Conservation (phyloP, 30 jellyfish, hydroid and myxozoan genomes). For the Aurelia aurita complex sp. Pacific region DNA sequence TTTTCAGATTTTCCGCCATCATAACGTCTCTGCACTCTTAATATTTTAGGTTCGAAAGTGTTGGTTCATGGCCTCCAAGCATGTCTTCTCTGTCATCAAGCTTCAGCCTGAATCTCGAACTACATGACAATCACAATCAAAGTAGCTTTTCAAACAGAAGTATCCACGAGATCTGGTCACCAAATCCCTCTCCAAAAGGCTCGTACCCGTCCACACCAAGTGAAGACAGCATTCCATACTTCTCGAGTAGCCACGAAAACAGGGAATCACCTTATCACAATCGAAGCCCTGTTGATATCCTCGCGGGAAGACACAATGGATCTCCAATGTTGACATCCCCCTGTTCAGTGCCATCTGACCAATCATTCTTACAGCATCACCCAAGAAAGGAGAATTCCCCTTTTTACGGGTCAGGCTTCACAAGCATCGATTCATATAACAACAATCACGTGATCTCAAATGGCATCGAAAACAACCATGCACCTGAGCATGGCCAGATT, state of each 20-base stretch:
- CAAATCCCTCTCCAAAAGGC: slow-evolving; percentile 97
- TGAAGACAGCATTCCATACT: slow-evolving; percentile 81
- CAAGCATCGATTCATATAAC: slow-evolving; percentile 48
- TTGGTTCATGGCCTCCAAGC: slow-evolving; percentile 85
- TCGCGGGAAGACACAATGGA: slow-evolving; percentile 45
- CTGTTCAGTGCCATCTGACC: slow-evolving; percentile 61
- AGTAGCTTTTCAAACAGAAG: slow-evolving; percentile 65
- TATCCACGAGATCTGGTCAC: slow-evolving; percentile 99
- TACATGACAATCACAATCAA: slow-evolving; percentile 61
- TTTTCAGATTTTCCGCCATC: too few relatives aligned
- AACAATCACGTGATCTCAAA: slow-evolving; percentile 37
- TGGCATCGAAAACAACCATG: slow-evolving; percentile 26
- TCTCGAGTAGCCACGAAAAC: slow-evolving; percentile 64
- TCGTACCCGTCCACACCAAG: slow-evolving; percentile 89
- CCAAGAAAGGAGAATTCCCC: slow-evolving; percentile 51
- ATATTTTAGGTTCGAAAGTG: slow-evolving; percentile 53
- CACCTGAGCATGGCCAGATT: slow-evolving; percentile 19
- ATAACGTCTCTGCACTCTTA: too few relatives aligned
- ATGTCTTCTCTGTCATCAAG: slow-evolving; percentile 68
- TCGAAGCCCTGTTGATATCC: slow-evolving; percentile 65
- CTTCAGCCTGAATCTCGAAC: slow-evolving; percentile 76
- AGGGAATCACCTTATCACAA: slow-evolving; percentile 65
- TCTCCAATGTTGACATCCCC: slow-evolving; percentile 70
- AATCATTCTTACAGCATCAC: slow-evolving; percentile 35
- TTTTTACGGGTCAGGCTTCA: slow-evolving; percentile 26